These are phyloP conservation scores for Elegia similella DNA, from an alignment of 2,888 invertebrate species.

Conservation along the genomic window DNA sequence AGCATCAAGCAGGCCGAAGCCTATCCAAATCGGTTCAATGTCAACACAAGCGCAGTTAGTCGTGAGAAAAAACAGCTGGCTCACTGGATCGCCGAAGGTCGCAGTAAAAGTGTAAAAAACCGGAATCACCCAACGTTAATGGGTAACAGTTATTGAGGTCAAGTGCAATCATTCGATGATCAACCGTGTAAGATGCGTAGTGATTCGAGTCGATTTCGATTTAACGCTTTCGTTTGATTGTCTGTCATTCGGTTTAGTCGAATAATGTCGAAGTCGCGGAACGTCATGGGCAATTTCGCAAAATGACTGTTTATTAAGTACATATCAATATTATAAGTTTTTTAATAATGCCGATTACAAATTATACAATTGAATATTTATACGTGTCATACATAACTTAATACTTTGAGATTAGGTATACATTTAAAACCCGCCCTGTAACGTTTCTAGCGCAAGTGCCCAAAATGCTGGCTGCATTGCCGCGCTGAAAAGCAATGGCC, in stretches of 20 bases:
- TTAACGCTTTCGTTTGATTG: conserved; percentile 40
- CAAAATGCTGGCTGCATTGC: too few relatives aligned
- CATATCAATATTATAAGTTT: too few relatives aligned
- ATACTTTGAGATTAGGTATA: too few relatives aligned
- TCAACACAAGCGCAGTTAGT: conserved; percentile 33
- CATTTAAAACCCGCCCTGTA: too few relatives aligned
- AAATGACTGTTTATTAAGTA: too few relatives aligned
- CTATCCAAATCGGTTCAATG: conserved; percentile 43
- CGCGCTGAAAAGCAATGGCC: too few relatives aligned
- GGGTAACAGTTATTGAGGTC: conserved; percentile 15
- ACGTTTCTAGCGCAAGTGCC: too few relatives aligned
- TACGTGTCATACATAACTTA: too few relatives aligned
- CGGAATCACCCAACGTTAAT: conserved; percentile 34
- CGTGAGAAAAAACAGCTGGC: conserved; percentile 45
- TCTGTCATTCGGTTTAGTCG: background rate
- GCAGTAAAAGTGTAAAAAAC: conserved; percentile 62
- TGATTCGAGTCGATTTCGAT: conserved; percentile 7
- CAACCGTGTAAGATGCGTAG: background rate
- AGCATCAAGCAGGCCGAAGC: conserved; percentile 11
- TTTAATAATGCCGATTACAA: too few relatives aligned
- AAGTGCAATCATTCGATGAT: conserved; percentile 14
- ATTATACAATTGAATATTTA: too few relatives aligned
- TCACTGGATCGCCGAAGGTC: conserved; percentile 45
- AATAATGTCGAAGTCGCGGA: too few relatives aligned
- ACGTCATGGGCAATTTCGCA: too few relatives aligned